Evolutionary conservation across 2,113 vertebrate genomes (phyloP).

Genomic region (Odobenus rosmarus): DNA sequence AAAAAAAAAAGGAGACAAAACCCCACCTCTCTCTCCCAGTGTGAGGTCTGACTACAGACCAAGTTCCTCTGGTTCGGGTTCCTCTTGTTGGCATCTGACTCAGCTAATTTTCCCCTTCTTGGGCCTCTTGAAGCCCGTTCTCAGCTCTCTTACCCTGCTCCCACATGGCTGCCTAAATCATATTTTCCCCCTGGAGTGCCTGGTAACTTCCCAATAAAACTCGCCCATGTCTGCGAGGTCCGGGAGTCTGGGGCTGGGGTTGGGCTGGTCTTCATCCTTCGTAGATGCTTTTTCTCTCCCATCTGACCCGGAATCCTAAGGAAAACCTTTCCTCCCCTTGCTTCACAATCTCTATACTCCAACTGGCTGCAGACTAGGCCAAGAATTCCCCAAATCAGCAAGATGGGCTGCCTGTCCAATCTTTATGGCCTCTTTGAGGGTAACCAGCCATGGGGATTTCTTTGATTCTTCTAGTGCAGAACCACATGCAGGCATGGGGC

Average conservation of each 20-base stretch:
- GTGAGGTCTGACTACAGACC: conserved; percentile 1
- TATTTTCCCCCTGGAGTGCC: conserved; percentile 39
- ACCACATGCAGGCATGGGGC: neutral
- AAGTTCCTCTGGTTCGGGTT: conserved; percentile 68
- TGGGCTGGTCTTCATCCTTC: neutral
- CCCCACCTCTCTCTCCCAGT: neutral
- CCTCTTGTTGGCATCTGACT: conserved; percentile 77
- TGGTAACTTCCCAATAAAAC: conserved; percentile 57
- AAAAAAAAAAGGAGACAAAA: too few species aligned
- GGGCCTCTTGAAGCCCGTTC: conserved; percentile 46
- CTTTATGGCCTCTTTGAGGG: neutral
- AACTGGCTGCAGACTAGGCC: conserved; percentile 20
- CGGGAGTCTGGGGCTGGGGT: neutral
- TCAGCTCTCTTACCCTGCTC: neutral
- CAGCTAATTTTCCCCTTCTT: conserved; percentile 70
- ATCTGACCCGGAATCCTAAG: neutral
- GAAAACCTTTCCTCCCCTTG: neutral
- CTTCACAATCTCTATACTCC: neutral
- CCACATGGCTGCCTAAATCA: conserved; percentile 29
- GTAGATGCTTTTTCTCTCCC: neutral
- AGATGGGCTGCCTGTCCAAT: neutral
- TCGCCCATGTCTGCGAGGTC: neutral
- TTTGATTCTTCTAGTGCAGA: neutral
- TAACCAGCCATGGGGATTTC: neutral
- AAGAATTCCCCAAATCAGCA: conserved; percentile 58